Evolutionary conservation across 2,888 invertebrate genomes (phyloP).

Genomic region (Chironomus tentans): DNA sequence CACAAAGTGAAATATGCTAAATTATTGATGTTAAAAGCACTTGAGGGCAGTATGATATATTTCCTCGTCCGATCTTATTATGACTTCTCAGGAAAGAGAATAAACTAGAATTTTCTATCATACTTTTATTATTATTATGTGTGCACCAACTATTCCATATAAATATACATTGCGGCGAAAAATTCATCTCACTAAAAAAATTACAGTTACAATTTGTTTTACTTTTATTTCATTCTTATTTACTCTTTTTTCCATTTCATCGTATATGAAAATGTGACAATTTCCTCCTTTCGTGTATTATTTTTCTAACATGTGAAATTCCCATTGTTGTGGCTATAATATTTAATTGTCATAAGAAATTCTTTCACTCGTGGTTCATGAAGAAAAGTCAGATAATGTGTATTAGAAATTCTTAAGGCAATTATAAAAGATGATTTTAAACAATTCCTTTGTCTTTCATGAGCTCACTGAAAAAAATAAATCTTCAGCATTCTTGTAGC

Average conservation of each 20-base stretch:
- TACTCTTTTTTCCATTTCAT: not conserved
- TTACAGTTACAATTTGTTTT: slow-evolving; percentile 1
- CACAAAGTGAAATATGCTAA: slow-evolving; percentile 5
- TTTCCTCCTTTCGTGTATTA: not conserved
- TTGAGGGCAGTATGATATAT: not conserved
- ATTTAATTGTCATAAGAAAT: slow-evolving; percentile 7
- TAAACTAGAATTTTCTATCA: not conserved
- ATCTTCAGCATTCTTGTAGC: not conserved
- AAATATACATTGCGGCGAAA: not conserved
- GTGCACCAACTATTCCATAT: no score
- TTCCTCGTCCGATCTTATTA: not conserved
- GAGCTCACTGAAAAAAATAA: no score
- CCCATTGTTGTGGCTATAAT: not conserved
- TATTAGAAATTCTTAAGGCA: not conserved
- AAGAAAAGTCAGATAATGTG: no score
- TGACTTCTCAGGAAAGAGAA: not conserved
- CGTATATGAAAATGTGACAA: not conserved
- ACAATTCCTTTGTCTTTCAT: not conserved
- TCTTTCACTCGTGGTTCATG: not conserved
- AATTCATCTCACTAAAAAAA: not conserved
- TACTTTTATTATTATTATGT: not conserved
- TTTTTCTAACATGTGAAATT: slow-evolving; percentile 10
- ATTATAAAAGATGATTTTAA: not conserved
- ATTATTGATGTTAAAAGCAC: not conserved
- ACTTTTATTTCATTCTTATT: not conserved